Base-by-base conservation (phyloP, 2,113 vertebrate genomes). In the Callithrix jacchus region DNA sequence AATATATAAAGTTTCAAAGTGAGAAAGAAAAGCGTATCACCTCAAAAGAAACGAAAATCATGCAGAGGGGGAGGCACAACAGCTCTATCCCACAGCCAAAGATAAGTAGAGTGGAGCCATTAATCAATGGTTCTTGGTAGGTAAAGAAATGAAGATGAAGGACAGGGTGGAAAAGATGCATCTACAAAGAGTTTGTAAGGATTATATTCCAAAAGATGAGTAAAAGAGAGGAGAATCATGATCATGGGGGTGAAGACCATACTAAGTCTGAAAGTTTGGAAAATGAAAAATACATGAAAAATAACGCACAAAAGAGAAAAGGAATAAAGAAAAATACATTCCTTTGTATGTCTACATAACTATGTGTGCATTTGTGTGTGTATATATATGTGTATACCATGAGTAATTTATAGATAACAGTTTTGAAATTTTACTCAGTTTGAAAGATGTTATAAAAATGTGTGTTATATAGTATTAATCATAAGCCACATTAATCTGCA, bases 351-450 rank as follows among this genome's bases (percentile, higher is more conserved):
- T 56, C 13, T 47, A 4, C 4, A 25, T 27, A 37, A 4, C 23
- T 68, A 3, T 42, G 40, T 82, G 37, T 94, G 40, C 4, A 4
- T 61, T 13, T 61, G 25, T 8, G 6, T 23, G 3, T 58, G 17
- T 25, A 6, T n/a, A 13, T 70, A 30, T 92, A 30, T 23, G 4
- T 66, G 18, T 40, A 11, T 87, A 42, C 40, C 81, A 76, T 45
- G 37, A 71, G 11, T 86, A 91, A 77, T 14, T 68, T 61, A 74
- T 4, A 27, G 83, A 27, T 40, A 66, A 80, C 88, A 35, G 35
- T 94, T 68, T 79, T 91, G 45, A 52, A 89, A 52, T 32, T 54
- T 89, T 93, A 87, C 35, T 56, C 61, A 87, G 35, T 70, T 85
- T 85, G 13, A 82, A 93, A 89, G 58, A 12, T 47, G 23, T 85